Percentiles rank a stretch among this genome's conserved stretches.
Conservation (phyloP, 2,888 invertebrate species). For the Parnassius orleans region DNA sequence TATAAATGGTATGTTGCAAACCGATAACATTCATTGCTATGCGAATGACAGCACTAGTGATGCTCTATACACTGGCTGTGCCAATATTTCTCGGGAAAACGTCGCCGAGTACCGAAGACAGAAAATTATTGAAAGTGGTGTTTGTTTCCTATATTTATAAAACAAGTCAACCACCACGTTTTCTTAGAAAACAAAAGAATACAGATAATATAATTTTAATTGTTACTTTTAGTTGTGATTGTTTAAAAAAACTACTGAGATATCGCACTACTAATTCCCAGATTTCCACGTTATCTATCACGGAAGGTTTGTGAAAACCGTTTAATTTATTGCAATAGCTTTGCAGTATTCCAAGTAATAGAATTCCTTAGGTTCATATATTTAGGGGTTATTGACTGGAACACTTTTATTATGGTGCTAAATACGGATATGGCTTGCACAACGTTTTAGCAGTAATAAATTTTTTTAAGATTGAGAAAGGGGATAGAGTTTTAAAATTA, state of each 20-base stretch:
- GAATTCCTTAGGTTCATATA: slow-evolving; percentile 26
- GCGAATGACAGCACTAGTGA: no score
- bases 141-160: no score
- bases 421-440: slow-evolving; percentile 19
- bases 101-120: no score
- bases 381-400: slow-evolving; percentile 25
- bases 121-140: no score
- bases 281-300: slow-evolving; percentile 18
- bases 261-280: neutral
- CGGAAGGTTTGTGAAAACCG: slow-evolving; percentile 19
- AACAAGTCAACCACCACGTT: no score
- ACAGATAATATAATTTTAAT: no score
- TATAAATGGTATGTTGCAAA: no score
- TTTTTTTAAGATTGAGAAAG: slow-evolving; percentile 8
- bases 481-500: neutral
- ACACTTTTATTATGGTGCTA: slow-evolving; percentile 26
- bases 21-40: no score
- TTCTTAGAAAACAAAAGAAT: no score
- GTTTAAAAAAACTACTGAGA: neutral
- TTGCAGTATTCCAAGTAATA: slow-evolving; percentile 26
- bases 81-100: no score
- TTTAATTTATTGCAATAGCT: slow-evolving; percentile 24
- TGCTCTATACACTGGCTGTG: no score
- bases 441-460: slow-evolving; percentile 19
- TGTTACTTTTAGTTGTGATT: no score